A percentile compares a stretch with the other conserved stretches of the same genome.
phyloP scores from a whole-genome alignment of 2,113 vertebrate genomes.

The Myiagra hebetior region DNA sequence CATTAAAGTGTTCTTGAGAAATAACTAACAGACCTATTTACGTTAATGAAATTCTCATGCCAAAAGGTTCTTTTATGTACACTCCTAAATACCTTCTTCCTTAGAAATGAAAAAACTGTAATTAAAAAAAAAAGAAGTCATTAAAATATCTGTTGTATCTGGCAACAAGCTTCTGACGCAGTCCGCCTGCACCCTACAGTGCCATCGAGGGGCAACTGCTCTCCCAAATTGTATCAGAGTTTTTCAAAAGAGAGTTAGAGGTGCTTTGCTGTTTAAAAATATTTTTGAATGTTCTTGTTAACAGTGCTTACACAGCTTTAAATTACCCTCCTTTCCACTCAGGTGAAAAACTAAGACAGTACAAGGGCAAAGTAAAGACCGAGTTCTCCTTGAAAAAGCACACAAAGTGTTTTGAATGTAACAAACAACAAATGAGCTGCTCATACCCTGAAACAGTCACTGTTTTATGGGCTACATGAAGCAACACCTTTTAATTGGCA shows the following conservation, averaged over 20 bases:
- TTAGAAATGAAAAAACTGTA: conserved; percentile 9
- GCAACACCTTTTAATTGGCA: not conserved
- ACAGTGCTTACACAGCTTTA: not conserved
- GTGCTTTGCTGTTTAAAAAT: not conserved
- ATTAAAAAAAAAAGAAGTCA: not conserved
- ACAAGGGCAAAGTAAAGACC: not conserved
- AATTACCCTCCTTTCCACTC: not conserved
- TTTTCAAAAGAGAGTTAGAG: not conserved
- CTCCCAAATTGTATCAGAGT: not conserved
- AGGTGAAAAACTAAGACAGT: not conserved
- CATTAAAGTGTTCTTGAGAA: conserved; percentile 69
- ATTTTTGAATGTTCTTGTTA: not conserved
- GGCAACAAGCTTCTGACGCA: not conserved
- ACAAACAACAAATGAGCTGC: not conserved
- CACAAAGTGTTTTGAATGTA: not conserved
- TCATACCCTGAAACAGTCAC: not conserved
- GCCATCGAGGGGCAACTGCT: not conserved
- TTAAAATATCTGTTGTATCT: not conserved
- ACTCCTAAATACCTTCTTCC: conserved; percentile 7
- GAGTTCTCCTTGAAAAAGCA: not conserved
- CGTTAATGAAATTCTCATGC: conserved; percentile 61
- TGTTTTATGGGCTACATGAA: not conserved
- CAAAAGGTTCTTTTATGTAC: conserved; percentile 24
- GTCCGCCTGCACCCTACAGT: not conserved
- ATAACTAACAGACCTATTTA: conserved; percentile 65